These are phyloP conservation scores for Drepana falcataria DNA, from an alignment of 2,888 invertebrate species.

Conservation along the genomic window DNA sequence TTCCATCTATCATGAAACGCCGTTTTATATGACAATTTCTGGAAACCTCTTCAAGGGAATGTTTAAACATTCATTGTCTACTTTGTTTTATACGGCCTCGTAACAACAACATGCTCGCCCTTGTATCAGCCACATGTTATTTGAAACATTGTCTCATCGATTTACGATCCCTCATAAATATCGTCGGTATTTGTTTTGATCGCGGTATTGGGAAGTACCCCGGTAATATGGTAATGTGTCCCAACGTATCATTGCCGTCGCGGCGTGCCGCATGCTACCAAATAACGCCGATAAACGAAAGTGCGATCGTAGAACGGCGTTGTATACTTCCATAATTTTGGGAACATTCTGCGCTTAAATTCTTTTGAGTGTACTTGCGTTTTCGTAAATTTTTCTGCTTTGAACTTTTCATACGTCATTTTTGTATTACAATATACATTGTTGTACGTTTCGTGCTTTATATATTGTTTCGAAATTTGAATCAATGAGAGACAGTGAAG, in stretches of 20 bases:
- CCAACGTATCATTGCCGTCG: background rate
- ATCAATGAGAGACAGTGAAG: background rate
- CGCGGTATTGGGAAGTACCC: constrained; percentile 1
- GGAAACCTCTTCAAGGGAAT: constrained; percentile 23
- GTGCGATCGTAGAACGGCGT: background rate
- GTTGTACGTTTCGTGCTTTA: background rate
- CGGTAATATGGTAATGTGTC: constrained; percentile 3
- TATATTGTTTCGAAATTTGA: background rate
- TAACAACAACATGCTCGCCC: constrained; percentile 13
- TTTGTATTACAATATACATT: constrained; percentile 1
- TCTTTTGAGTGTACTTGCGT: constrained; percentile 1
- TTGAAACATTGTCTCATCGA: constrained; percentile 31
- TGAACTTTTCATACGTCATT: background rate
- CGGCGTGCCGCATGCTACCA: background rate
- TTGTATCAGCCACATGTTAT: constrained; percentile 15
- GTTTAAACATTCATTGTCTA: constrained; percentile 31
- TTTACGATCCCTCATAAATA: constrained; percentile 29
- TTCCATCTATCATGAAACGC: constrained; percentile 41
- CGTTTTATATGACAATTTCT: constrained; percentile 30
- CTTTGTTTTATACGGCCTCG: constrained; percentile 25
- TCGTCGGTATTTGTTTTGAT: constrained; percentile 17
- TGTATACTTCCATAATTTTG: background rate
- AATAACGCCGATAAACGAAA: constrained; percentile 1
- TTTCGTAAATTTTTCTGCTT: background rate
- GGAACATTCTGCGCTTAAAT: background rate